Evolutionary conservation across 2,888 invertebrate genomes (phyloP).

Genomic region (Spatulosminthurus flaviceps): DNA sequence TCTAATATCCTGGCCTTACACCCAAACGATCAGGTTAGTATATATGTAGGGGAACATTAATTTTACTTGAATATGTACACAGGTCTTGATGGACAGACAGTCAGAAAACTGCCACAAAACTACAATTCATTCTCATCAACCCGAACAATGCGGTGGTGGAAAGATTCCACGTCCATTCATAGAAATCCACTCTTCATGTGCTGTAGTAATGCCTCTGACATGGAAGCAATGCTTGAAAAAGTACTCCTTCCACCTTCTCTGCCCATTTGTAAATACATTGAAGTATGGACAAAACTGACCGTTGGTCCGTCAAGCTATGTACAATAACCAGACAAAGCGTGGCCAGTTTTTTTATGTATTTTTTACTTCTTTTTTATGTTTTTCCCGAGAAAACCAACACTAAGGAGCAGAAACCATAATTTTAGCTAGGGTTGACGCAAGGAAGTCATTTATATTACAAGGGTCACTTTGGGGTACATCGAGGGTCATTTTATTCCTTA

Average conservation of each 20-base stretch:
- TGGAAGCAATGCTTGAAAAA: slow-evolving; percentile 1
- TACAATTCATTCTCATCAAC: slow-evolving; percentile 27
- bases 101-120: slow-evolving; percentile 20
- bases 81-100: slow-evolving; percentile 16
- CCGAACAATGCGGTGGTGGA: not conserved
- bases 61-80: not conserved
- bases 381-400: not conserved
- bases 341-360: slow-evolving; percentile 14
- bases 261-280: not conserved
- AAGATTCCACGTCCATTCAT: slow-evolving; percentile 19
- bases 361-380: slow-evolving; percentile 18
- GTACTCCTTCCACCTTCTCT: not conserved
- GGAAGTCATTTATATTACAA: slow-evolving; percentile 63
- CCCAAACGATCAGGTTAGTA: not conserved
- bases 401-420: slow-evolving; percentile 32
- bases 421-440: slow-evolving; percentile 39
- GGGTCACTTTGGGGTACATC: slow-evolving; percentile 54
- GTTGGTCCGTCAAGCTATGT: not conserved
- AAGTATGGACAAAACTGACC: not conserved
- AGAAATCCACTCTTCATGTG: not conserved
- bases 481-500: slow-evolving; percentile 50
- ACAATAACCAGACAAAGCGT: slow-evolving; percentile 4
- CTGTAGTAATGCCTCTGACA: too few relatives aligned
- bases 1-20: too few relatives aligned
- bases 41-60: not conserved